Evolutionary conservation across 2,888 invertebrate species (phyloP).

Genomic region (Drosophila prostipennis): DNA sequence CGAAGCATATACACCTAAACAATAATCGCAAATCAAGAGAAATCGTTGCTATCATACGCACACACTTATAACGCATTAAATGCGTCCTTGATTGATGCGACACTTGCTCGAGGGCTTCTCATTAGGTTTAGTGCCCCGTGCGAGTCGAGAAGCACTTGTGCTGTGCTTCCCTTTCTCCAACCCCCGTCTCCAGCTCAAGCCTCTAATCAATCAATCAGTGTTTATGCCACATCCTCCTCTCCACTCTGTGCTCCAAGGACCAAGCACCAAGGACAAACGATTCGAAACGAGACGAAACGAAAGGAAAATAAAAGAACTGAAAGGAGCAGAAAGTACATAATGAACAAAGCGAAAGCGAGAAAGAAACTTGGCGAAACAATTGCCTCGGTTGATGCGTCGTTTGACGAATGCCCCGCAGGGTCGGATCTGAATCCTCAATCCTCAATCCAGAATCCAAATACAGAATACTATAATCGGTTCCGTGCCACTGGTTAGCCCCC

Average conservation of each 20-base stretch:
- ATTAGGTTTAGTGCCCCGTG: conserved; percentile 67
- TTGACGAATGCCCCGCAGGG: conserved; percentile 72
- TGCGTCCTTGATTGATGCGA: conserved; percentile 78
- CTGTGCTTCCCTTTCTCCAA: neutral
- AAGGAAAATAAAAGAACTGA: conserved; percentile 24
- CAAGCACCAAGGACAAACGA: conserved; percentile 49
- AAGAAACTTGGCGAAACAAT: conserved; percentile 71
- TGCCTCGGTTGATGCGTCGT: conserved; percentile 62
- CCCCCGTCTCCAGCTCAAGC: conserved; percentile 36
- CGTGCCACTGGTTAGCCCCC: conserved; percentile 68
- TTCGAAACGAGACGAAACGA: conserved; percentile 36
- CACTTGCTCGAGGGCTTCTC: conserved; percentile 76
- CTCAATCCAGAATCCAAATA: conserved; percentile 66
- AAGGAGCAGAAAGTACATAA: conserved; percentile 41
- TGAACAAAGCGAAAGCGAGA: conserved; percentile 58
- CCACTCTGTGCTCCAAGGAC: conserved; percentile 23
- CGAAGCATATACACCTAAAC: conserved; percentile 55
- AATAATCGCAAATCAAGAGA: conserved; percentile 74
- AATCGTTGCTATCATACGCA: conserved; percentile 57
- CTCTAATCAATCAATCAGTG: conserved; percentile 82
- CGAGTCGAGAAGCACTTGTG: conserved; percentile 9
- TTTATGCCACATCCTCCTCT: conserved; percentile 49
- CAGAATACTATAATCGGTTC: conserved; percentile 81
- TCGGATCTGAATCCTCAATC: conserved; percentile 51
- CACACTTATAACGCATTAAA: conserved; percentile 60